Evolutionary conservation across 2,113 vertebrate genomes (phyloP).

Genomic region (Caloenas nicobarica): DNA sequence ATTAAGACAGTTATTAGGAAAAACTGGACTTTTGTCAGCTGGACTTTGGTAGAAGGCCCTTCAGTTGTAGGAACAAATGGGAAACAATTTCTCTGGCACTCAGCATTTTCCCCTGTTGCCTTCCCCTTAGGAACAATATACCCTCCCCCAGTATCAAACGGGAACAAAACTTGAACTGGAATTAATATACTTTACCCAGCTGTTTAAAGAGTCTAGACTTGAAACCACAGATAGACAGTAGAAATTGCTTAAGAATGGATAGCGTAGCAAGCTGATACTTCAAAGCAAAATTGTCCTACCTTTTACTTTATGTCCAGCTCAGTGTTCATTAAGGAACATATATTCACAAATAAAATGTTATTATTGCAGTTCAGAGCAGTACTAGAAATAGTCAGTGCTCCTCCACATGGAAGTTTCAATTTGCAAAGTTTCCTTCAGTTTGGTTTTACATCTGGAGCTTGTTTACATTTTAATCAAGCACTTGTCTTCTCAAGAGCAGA

Average conservation of each 20-base stretch:
- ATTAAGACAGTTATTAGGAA: not conserved
- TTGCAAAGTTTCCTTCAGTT: not conserved
- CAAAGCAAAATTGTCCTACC: not conserved
- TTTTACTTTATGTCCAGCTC: not conserved
- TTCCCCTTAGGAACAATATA: not conserved
- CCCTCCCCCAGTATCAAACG: not conserved
- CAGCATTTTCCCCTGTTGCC: not conserved
- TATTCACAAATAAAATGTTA: not conserved
- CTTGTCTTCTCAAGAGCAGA: not conserved
- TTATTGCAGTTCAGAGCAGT: not conserved
- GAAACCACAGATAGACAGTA: not conserved
- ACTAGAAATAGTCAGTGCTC: not conserved
- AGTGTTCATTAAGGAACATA: not conserved
- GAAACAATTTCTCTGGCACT: conserved; percentile 14
- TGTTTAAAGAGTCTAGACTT: not conserved
- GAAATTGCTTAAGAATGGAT: not conserved
- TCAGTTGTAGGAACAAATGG: not conserved
- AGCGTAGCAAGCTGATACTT: not conserved
- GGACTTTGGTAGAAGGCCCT: not conserved
- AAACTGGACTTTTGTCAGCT: not conserved
- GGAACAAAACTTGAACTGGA: not conserved
- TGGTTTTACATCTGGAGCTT: not conserved
- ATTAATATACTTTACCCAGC: not conserved
- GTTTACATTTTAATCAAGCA: not conserved
- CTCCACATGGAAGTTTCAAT: not conserved